Evolutionary conservation across 2,797 vertebrate genomes (phyloP).

Genomic region (Philypnodon macrostomus): DNA sequence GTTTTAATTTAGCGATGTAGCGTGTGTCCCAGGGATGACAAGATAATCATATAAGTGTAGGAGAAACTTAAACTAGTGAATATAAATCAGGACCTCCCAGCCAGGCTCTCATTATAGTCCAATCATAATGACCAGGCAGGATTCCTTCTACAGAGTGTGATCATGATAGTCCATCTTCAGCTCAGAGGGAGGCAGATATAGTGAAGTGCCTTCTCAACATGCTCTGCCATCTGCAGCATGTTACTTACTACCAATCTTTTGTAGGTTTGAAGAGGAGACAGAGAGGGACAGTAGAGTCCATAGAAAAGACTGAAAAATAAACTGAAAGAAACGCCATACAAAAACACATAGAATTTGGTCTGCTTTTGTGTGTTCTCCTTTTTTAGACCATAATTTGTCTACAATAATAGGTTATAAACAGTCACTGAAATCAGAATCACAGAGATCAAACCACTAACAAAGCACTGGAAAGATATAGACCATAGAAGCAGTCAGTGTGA

Average conservation of each 20-base stretch:
- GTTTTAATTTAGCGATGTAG: conserved; percentile 33
- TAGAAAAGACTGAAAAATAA: neutral
- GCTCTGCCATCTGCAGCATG: conserved; percentile 44
- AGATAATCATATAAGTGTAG: conserved; percentile 27
- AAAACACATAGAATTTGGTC: too few relatives aligned
- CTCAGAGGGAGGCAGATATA: conserved; percentile 49
- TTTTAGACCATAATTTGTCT: too few relatives aligned
- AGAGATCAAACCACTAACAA: too few relatives aligned
- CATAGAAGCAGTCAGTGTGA: neutral
- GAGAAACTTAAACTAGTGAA: conserved; percentile 36
- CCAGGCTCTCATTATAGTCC: conserved; percentile 30
- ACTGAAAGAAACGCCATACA: neutral
- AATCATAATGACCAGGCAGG: conserved; percentile 49
- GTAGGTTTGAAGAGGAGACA: conserved; percentile 18
- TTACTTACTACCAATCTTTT: conserved; percentile 25
- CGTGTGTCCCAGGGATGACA: neutral
- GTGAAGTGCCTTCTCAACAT: conserved; percentile 27
- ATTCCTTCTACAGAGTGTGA: conserved; percentile 38
- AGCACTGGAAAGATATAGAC: too few relatives aligned
- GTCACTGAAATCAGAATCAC: too few relatives aligned
- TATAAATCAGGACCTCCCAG: conserved; percentile 45
- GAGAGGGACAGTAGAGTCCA: neutral
- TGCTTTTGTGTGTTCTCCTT: too few relatives aligned
- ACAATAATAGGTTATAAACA: too few relatives aligned
- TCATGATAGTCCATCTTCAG: conserved; percentile 50